phyloP scores from a whole-genome alignment of 1,140 invertebrate genomes.

The Meloidogyne exigua region DNA sequence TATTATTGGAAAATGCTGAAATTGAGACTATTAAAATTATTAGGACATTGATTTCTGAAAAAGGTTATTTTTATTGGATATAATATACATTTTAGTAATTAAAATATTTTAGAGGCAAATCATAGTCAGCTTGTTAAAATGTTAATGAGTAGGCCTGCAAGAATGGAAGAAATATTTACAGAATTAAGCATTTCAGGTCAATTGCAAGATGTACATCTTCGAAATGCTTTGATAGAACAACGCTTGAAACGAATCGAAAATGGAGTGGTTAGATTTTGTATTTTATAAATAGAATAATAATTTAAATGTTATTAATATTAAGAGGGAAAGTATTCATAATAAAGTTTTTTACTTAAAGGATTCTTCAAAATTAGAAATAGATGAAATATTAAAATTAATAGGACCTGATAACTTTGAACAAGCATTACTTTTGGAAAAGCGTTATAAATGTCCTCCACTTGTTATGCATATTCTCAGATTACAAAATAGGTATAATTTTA shows the following conservation, averaged over 20 bases:
- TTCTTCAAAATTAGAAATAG: conserved; percentile 7
- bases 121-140: conserved; percentile 20
- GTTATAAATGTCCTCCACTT: conserved; percentile 41
- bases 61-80: conserved; percentile 22
- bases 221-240: conserved; percentile 38
- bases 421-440: conserved; percentile 41
- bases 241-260: conserved; percentile 16
- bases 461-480: conserved; percentile 44
- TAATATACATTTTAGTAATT: background rate
- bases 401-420: conserved; percentile 31
- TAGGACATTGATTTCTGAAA: conserved; percentile 4
- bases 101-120: conserved; percentile 17
- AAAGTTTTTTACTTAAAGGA: conserved; percentile 19
- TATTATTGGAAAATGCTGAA: conserved; percentile 42
- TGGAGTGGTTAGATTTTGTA: conserved; percentile 5
- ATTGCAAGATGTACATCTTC: conserved; percentile 22
- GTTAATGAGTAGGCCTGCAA: conserved; percentile 17
- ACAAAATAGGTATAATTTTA: conserved; percentile 33
- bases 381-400: conserved; percentile 29
- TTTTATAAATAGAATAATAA: no score
- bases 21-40: conserved; percentile 36
- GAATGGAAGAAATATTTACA: conserved; percentile 33
- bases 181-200: conserved; percentile 20
- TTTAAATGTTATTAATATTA: no score
- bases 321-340: no score